These are phyloP conservation scores for Falco novaeseelandiae DNA, from an alignment of 2,797 vertebrate genomes.

Conservation along the genomic window DNA sequence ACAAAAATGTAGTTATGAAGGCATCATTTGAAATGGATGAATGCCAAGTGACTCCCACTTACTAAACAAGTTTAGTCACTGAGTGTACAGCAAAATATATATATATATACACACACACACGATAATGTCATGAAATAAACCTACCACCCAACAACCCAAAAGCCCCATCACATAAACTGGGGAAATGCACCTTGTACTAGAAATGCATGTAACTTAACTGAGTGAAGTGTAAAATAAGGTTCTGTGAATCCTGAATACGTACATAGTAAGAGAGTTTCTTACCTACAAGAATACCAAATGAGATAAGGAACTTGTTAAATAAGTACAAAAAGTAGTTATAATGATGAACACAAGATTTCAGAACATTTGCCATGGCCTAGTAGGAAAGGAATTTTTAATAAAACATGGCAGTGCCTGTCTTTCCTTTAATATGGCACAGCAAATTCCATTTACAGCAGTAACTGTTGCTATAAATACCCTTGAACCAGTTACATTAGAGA, in stretches of 20 bases:
- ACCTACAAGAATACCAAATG: background rate
- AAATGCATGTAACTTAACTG: background rate
- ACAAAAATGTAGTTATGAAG: background rate
- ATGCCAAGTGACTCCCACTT: background rate
- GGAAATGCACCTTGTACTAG: background rate
- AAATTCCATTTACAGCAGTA: background rate
- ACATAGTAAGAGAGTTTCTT: background rate
- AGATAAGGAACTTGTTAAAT: background rate
- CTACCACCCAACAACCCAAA: background rate
- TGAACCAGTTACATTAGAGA: background rate
- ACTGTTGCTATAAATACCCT: background rate
- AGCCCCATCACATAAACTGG: background rate
- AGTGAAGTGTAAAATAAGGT: background rate
- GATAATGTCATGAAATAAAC: background rate
- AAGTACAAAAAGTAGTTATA: background rate
- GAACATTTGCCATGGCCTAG: background rate
- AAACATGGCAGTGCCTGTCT: background rate
- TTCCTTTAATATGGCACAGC: background rate
- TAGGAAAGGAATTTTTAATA: background rate
- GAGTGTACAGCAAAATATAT: background rate
- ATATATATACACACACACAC: accelerated
- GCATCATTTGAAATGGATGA: background rate
- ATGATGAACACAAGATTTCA: background rate
- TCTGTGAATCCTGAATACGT: accelerated
- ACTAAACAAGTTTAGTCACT: background rate